Percentiles rank a stretch among this genome's conserved stretches.
Evolutionary conservation across 2,113 vertebrate genomes (phyloP).

Genomic region (Nycticryphes semicollaris): DNA sequence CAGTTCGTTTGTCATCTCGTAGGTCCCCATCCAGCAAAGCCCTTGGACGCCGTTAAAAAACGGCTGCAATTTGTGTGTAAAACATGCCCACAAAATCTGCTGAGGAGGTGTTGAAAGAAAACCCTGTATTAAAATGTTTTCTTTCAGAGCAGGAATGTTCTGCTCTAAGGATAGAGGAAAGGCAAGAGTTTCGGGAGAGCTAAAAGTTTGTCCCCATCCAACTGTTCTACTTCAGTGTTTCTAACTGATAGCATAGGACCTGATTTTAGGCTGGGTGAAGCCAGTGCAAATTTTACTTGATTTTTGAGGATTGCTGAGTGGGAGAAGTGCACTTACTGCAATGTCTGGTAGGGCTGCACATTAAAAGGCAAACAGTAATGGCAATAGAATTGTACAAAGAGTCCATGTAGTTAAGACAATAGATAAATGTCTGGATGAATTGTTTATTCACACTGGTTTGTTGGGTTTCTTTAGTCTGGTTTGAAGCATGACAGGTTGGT

Average conservation of each 20-base stretch:
- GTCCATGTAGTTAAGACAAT: neutral
- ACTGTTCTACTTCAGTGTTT: neutral
- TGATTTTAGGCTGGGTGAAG: neutral
- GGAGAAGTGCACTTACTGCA: neutral
- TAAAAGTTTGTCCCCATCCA: neutral
- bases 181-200: neutral
- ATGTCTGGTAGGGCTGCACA: neutral
- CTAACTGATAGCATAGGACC: neutral
- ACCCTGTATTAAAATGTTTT: neutral
- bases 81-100: neutral
- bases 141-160: neutral
- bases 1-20: rapidly evolving
- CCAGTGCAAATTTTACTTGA: neutral
- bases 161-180: neutral
- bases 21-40: neutral
- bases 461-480: neutral
- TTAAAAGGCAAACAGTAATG: neutral
- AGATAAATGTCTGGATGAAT: neutral
- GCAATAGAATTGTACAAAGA: neutral
- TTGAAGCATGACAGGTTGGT: neutral
- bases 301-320: neutral
- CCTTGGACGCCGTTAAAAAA: neutral
- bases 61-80: neutral
- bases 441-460: neutral
- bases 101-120: neutral